Percentiles rank a stretch among this genome's conserved stretches.
Conservation (phyloP, 1,140 invertebrate species). For the Scaptomyza pallida region DNA sequence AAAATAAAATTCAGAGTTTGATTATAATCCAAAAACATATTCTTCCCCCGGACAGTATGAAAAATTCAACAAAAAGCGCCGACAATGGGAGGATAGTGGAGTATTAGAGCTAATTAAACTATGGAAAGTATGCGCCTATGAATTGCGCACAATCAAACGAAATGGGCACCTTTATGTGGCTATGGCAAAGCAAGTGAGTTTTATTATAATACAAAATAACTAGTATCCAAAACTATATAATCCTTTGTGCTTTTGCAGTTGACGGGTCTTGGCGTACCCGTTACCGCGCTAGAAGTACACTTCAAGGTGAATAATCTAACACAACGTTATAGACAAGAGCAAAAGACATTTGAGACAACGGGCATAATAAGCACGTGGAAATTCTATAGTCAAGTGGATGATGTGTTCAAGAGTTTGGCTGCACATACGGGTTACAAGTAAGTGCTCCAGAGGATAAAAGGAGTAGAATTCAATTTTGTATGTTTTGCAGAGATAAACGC, state of each 20-base stretch:
- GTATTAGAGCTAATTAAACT: constrained; percentile 82
- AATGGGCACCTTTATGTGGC: constrained; percentile 84
- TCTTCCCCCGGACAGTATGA: constrained; percentile 61
- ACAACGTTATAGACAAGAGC: constrained; percentile 80
- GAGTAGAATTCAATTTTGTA: background rate
- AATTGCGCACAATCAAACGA: constrained; percentile 83
- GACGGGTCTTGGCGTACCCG: constrained; percentile 74
- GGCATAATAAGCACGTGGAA: constrained; percentile 83
- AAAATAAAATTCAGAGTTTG: too few species aligned
- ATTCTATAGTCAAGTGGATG: constrained; percentile 83
- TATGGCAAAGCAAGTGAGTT: constrained; percentile 81
- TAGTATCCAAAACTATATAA: background rate
- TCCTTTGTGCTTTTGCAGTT: constrained; percentile 1
- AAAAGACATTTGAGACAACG: constrained; percentile 80
- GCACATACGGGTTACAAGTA: constrained; percentile 81
- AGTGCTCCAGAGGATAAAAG: constrained; percentile 6
- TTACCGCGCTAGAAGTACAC: constrained; percentile 81
- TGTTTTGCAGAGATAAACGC: constrained; percentile 74
- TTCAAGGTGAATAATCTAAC: constrained; percentile 83
- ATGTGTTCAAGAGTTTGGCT: constrained; percentile 82
- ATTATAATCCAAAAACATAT: background rate
- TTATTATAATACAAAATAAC: background rate
- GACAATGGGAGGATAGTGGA: constrained; percentile 84
- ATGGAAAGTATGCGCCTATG: constrained; percentile 84
- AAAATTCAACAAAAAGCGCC: constrained; percentile 84